Percentiles rank a stretch among this genome's conserved stretches.
phyloP scores from a whole-genome alignment of 92 coral and sea anemone species.

The Isaurus tuberculatus region DNA sequence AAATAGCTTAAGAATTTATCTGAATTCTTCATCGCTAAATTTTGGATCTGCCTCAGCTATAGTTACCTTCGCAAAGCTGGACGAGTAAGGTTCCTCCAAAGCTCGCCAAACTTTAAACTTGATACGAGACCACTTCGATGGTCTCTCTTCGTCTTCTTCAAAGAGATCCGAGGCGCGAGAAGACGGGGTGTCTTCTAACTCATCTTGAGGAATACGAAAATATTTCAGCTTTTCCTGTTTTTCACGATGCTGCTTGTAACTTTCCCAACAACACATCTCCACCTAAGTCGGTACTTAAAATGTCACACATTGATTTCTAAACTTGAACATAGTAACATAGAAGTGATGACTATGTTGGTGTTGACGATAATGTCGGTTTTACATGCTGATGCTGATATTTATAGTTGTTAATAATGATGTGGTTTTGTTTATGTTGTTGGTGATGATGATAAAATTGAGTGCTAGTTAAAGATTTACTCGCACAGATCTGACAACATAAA shows the following conservation, averaged over 20 bases:
- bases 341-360: too few species aligned
- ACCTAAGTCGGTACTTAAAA: slow-evolving; percentile 54
- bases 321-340: background rate
- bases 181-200: slow-evolving; percentile 47
- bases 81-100: slow-evolving; percentile 93
- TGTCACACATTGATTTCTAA: background rate
- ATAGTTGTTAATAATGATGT: too few species aligned
- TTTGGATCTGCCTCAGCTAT: too few species aligned
- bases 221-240: slow-evolving; percentile 91
- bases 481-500: too few species aligned
- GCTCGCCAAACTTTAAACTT: slow-evolving; percentile 86
- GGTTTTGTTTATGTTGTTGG: too few species aligned
- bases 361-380: too few species aligned
- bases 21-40: too few species aligned
- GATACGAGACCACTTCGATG: slow-evolving; percentile 84
- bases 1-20: too few species aligned
- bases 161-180: slow-evolving; percentile 67
- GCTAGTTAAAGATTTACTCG: too few species aligned
- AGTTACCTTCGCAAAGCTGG: slow-evolving; percentile 82
- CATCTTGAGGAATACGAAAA: slow-evolving; percentile 81
- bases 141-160: slow-evolving; percentile 73
- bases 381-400: too few species aligned
- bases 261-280: slow-evolving; percentile 98
- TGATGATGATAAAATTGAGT: too few species aligned
- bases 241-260: slow-evolving; percentile 96